Evolutionary conservation across 2,113 vertebrate species (phyloP).

Genomic region (Menidia beryllina): DNA sequence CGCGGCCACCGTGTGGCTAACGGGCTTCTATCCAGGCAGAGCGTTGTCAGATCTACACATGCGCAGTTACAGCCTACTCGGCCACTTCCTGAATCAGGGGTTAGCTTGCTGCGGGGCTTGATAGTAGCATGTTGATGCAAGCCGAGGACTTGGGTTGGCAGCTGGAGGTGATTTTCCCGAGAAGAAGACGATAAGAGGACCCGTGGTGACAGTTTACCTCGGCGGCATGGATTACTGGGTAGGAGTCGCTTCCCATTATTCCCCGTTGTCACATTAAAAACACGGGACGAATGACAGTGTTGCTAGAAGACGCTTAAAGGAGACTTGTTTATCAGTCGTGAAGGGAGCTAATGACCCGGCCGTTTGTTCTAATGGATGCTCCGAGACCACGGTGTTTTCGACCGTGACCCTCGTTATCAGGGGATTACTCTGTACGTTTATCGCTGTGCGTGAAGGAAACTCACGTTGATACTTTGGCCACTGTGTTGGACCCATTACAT

Average conservation of each 20-base stretch:
- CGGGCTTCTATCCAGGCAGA: accelerated
- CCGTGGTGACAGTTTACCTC: conserved; percentile 28
- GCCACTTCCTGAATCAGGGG: conserved; percentile 75
- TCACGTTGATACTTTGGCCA: background rate
- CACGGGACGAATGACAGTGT: conserved; percentile 3
- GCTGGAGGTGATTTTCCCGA: conserved; percentile 45
- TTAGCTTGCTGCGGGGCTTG: conserved; percentile 56
- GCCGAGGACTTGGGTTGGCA: conserved; percentile 33
- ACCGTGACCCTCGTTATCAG: background rate
- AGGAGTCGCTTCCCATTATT: conserved; percentile 42
- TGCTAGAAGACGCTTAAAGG: conserved; percentile 5
- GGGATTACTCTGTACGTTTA: background rate
- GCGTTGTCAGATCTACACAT: conserved; percentile 35
- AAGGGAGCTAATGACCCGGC: conserved; percentile 24
- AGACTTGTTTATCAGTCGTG: conserved; percentile 55
- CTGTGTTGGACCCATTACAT: background rate
- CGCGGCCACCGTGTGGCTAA: accelerated
- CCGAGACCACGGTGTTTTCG: background rate
- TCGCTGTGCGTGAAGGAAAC: background rate
- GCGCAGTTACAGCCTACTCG: background rate
- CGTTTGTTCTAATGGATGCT: conserved; percentile 45
- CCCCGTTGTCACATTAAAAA: background rate
- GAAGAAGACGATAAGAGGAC: conserved; percentile 20
- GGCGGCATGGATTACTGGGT: conserved; percentile 82
- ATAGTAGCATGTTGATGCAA: conserved; percentile 70